Base-by-base conservation (phyloP, 2,888 invertebrate species). In the Conus canariensis region DNA sequence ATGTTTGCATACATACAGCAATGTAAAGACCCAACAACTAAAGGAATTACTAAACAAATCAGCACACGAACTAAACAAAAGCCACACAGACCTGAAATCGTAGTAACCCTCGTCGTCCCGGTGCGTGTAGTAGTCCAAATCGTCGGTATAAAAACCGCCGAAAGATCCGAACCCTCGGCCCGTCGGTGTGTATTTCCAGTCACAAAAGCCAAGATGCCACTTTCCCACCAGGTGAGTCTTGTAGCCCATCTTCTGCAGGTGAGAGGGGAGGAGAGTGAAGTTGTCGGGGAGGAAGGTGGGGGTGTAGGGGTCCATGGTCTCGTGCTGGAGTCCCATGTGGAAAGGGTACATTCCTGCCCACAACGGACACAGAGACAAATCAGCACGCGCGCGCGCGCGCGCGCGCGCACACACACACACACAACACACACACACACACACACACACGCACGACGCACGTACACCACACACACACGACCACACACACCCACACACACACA, bases 201-300 rank as follows among this genome's bases (percentile, higher is more conserved):
- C 59, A 58, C 89, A 89, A 67, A 89, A 89, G 25, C 89, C 89
- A 25, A 89, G 85, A 85, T 89, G 89, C 89, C 89, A 89, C 83
- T 89, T 89, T 12, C 89, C 89, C 58, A 89, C 85, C 70, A 89
- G 19, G 59, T 89, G 59, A 2, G 85, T 89, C 45, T 85, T 67
- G 67, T 89, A 89, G 45, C 89, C 85, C 3, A 89, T 45, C 7
- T 74, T 14, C n/a, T 85, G 64, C 19, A 89, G 85, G 67, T 60
- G 83, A 2, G 64, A 67, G 45, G 89, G 74, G 58, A 89, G 85
- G 22, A 89, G 30, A 22, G 59, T 70, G 74, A 85, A 85, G 85
- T 85, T 85, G 25, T 67, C 85, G 19, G 85, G 85, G n/a, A 89
- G 9, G 74, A 30, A 89, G 56, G 85, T 74, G 10, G 85, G 89